Evolutionary conservation across 2,797 vertebrate species (phyloP), one percentile per base, ranked within the genome.

Genomic region (Anguilla obscura): DNA sequence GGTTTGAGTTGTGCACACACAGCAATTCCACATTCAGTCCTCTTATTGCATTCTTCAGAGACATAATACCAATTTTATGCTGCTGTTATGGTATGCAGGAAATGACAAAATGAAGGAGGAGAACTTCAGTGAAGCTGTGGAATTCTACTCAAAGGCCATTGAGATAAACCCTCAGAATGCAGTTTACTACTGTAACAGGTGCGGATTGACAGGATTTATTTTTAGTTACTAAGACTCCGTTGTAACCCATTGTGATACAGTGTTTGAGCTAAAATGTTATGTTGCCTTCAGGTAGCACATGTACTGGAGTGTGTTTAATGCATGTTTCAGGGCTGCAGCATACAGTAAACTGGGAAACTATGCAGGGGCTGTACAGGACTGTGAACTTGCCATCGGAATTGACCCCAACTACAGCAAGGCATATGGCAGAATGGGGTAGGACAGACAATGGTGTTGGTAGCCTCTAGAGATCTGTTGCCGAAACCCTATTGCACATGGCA

Each of bases 181-280:
- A 0, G 98, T 99, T 40, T 99, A 99, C 89, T 99, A 96, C 93
- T 99, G 98, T 92, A 99, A 99, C 96, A 98, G 98, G 98, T 99
- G 92, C 86, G 40, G 79, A 40, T 21, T 9, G 45, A 48, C 40
- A 36, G 7, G 18, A 18, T 40, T 16, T 45, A 3, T 24, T n/a
- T 48, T 80, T 45, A 27, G 36, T 21, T 50, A 82, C 10, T 8
- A n/a, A 82, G 79, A 82, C 6, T 82, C 8, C 21, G 8, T 33
- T 48, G 21, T 3, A 48, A n/a, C 21, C 10, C 18, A 6, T 48
- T 48, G 1, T n/a, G 9, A 48, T 45, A 16, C 36, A 48, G 5
- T 45, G 12, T 21, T 82, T n/a, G 21, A 9, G 40, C 18, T 50
- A 1, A 76, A 45, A 79, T 45, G 3, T 40, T 3, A n/a, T 8